These are phyloP conservation scores for Caenorhabditis wallacei DNA, from an alignment of 2,888 invertebrate genomes.

Conservation along the genomic window DNA sequence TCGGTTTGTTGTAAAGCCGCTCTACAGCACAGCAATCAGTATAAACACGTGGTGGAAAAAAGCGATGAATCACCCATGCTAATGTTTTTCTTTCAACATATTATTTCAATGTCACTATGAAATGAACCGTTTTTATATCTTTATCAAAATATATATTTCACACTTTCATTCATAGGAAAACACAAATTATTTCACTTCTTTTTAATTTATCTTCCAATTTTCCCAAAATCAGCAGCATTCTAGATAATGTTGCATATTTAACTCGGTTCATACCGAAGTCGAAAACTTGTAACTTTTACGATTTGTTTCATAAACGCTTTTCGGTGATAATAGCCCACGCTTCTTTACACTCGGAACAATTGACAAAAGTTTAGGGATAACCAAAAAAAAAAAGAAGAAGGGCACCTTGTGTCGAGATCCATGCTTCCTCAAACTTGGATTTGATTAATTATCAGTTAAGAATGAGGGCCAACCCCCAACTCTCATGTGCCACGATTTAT, in stretches of 20 bases:
- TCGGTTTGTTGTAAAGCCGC: slow-evolving; percentile 21
- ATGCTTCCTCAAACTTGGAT: too few relatives aligned
- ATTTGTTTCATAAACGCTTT: slow-evolving; percentile 11
- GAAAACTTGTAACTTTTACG: slow-evolving; percentile 26
- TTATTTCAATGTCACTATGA: too few relatives aligned
- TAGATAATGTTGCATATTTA: neutral
- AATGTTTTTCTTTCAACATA: neutral
- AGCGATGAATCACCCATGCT: neutral
- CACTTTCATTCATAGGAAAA: too few relatives aligned
- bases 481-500: too few relatives aligned
- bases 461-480: too few relatives aligned
- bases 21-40: slow-evolving; percentile 15
- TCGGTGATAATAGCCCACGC: neutral
- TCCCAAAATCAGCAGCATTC: neutral
- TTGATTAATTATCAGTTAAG: too few relatives aligned
- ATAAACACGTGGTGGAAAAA: slow-evolving; percentile 26
- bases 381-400: neutral
- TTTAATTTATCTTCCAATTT: too few relatives aligned
- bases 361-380: slow-evolving; percentile 2
- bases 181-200: too few relatives aligned
- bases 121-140: too few relatives aligned
- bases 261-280: neutral
- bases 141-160: too few relatives aligned
- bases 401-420: too few relatives aligned
- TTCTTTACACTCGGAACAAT: slow-evolving; percentile 9